Percentiles rank a stretch among this genome's conserved stretches.
Conservation (phyloP, 2,888 invertebrate species). For the Brachypalpus laphriformis region DNA sequence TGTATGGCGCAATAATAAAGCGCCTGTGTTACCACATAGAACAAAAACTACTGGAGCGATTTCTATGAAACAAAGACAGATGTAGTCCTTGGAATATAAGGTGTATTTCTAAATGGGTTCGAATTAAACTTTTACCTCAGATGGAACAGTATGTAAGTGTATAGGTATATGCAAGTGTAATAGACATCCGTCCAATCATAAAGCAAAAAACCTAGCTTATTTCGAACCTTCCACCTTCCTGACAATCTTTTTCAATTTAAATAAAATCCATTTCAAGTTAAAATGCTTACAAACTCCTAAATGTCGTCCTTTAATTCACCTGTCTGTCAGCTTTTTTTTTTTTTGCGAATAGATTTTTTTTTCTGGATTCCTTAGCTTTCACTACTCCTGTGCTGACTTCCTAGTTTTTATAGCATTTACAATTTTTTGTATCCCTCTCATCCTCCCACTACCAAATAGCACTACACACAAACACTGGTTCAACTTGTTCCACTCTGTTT, state of each 20-base stretch:
- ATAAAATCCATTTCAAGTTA: neutral
- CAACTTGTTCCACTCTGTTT: constrained; percentile 59
- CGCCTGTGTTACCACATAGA: no score
- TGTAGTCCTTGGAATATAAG: no score
- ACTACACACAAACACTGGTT: constrained; percentile 48
- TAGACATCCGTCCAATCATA: no score
- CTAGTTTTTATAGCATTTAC: constrained; percentile 8
- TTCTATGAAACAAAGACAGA: no score
- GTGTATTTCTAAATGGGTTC: no score
- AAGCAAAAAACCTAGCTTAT: no score
- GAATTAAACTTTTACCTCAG: no score
- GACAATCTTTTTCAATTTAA: neutral
- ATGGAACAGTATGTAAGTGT: no score
- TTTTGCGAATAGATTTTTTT: neutral
- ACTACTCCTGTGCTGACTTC: neutral
- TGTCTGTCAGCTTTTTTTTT: constrained; percentile 18
- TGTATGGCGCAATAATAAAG: no score
- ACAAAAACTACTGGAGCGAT: no score
- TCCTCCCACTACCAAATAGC: constrained; percentile 18
- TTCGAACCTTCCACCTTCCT: no score
- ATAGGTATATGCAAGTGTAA: no score
- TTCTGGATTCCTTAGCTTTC: constrained; percentile 2
- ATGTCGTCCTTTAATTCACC: constrained; percentile 21
- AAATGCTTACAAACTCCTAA: constrained; percentile 17
- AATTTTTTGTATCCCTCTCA: constrained; percentile 13